phyloP scores from a whole-genome alignment of 2,888 invertebrate species.

The Athalia rosae region DNA sequence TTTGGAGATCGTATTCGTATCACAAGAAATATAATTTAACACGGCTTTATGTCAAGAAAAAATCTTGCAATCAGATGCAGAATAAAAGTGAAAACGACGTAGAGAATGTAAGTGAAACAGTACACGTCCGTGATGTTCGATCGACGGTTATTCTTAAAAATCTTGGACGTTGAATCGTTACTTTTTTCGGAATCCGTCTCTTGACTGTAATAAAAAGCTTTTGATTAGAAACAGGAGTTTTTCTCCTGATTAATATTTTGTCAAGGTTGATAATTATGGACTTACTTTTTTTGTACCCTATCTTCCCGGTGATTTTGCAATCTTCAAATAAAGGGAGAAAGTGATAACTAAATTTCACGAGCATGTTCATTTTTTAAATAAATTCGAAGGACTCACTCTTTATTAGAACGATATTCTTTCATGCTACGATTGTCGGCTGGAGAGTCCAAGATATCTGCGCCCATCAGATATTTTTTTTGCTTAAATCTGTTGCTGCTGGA shows the following conservation, averaged over 20 bases:
- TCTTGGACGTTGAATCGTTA: constrained; percentile 35
- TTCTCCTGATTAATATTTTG: background rate
- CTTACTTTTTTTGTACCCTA: background rate
- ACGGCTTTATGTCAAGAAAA: constrained; percentile 43
- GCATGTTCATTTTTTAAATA: background rate
- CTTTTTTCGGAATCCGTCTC: background rate
- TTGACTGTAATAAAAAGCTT: background rate
- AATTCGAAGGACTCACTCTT: background rate
- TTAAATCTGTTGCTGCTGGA: constrained; percentile 47
- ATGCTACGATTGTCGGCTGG: constrained; percentile 50
- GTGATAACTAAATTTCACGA: background rate
- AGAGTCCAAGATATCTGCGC: constrained; percentile 51
- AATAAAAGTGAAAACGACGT: constrained; percentile 55
- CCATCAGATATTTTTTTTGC: constrained; percentile 50
- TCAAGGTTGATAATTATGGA: background rate
- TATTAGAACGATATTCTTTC: background rate
- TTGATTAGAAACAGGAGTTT: background rate
- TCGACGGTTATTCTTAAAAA: constrained; percentile 30
- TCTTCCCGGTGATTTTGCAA: background rate
- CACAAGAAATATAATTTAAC: background rate
- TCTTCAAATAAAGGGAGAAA: constrained; percentile 4
- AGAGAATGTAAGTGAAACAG: constrained; percentile 54
- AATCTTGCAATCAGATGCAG: constrained; percentile 54
- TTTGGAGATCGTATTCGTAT: too few relatives aligned
- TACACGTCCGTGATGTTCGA: constrained; percentile 55